phyloP scores from a whole-genome alignment of 2,113 vertebrate genomes.

The Xiphophorus couchianus region DNA sequence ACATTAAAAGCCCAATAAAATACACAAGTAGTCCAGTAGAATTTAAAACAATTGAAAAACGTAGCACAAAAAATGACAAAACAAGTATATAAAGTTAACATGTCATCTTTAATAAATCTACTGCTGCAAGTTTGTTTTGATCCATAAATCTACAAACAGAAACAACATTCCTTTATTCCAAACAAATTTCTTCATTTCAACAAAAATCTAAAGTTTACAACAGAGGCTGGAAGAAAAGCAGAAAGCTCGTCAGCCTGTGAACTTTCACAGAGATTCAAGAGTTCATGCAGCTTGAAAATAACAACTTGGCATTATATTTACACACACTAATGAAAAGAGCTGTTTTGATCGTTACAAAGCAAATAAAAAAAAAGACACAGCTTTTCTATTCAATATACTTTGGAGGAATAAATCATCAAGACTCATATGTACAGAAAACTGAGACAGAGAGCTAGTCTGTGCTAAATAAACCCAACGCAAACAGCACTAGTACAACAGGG shows the following conservation, averaged over 20 bases:
- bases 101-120: conserved; percentile 60
- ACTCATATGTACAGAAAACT: conserved; percentile 47
- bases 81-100: conserved; percentile 28
- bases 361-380: conserved; percentile 20
- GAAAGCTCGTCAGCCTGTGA: conserved; percentile 1
- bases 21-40: no score
- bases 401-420: conserved; percentile 48
- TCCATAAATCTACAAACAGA: conserved; percentile 41
- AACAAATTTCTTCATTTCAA: background rate
- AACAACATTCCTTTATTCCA: conserved; percentile 20
- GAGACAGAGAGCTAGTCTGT: conserved; percentile 27
- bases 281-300: conserved; percentile 40
- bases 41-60: background rate
- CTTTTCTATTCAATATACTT: conserved; percentile 25
- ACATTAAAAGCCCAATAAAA: background rate
- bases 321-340: conserved; percentile 22
- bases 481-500: conserved; percentile 42
- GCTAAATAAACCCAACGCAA: conserved; percentile 40
- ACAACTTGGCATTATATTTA: conserved; percentile 17
- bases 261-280: conserved; percentile 26
- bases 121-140: conserved; percentile 31
- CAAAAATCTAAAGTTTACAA: conserved; percentile 6
- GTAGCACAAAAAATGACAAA: background rate
- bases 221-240: conserved; percentile 19
- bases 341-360: conserved; percentile 29